phyloP scores from a whole-genome alignment of 1,140 invertebrate genomes.

The Platorchestia sp. region DNA sequence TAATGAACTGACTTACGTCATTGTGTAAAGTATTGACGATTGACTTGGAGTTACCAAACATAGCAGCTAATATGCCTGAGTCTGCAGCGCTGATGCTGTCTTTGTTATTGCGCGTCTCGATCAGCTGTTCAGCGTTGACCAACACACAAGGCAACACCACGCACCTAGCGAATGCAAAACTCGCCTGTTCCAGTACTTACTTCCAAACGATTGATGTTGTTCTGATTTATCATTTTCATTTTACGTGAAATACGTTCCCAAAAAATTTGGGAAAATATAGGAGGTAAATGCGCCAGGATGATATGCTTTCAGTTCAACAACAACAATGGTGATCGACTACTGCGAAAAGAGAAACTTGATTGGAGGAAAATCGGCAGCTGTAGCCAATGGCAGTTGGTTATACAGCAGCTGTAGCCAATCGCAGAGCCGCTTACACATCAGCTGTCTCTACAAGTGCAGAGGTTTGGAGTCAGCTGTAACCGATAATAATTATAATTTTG shows the following conservation, averaged over 20 bases:
- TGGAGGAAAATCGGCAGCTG: background rate
- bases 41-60: conserved; percentile 40
- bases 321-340: conserved; percentile 44
- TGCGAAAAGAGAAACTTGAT: background rate
- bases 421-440: conserved; percentile 11
- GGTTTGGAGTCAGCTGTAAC: conserved; percentile 21
- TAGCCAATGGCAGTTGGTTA: conserved; percentile 2
- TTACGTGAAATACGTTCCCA: conserved; percentile 66
- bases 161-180: background rate
- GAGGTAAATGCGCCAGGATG: conserved; percentile 67
- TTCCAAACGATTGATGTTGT: conserved; percentile 66
- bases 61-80: conserved; percentile 56
- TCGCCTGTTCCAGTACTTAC: conserved; percentile 56
- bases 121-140: background rate
- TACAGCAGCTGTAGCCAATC: conserved; percentile 47
- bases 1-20: conserved; percentile 6
- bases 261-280: conserved; percentile 66
- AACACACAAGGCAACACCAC: background rate
- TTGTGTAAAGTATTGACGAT: conserved; percentile 19
- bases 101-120: conserved; percentile 49
- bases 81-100: conserved; percentile 29
- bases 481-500: too few species aligned
- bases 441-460: background rate
- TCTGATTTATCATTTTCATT: conserved; percentile 68
- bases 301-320: conserved; percentile 53